Evolutionary conservation across 2,797 vertebrate species (phyloP), one percentile per base, ranked within the genome.

Genomic region (Furcifer pardalis): DNA sequence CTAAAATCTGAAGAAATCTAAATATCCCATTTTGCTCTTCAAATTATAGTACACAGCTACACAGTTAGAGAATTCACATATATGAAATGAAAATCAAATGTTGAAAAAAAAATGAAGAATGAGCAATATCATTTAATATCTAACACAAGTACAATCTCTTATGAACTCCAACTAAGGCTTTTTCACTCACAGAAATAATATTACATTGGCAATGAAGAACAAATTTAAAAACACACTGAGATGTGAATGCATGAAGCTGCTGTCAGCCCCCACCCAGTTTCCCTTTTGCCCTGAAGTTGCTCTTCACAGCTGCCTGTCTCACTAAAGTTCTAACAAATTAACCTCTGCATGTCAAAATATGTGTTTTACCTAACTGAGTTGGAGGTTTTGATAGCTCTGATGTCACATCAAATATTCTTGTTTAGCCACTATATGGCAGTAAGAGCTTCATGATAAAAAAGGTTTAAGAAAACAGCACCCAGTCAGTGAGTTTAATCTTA

Each of bases 1-100:
- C 86, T 92, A 84, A 91, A 83, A 93, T 91, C 17, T 93, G 90
- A 86, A 89, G 83, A 77, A 79, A 60, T 79, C 87, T 87, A 72
- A 79, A 0, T 2, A 19, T n/a, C 56, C 35, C 17, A 62, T 76
- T 59, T 60, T 46, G 68, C 27, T 27, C 42, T 63, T 63, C 66
- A 46, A 83, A 81, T 63, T 68, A 80, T 86, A 89, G 80, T 82
- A 90, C 2, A 89, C 65, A 82, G 71, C 86, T 81, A 88, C 79
- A 88, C 59, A 35, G 84, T 84, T 90, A 79, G 35, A 25, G 19
- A 90, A 19, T 56, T 88, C 66, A 65, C 44, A 77, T 84, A 88
- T 76, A 92, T 76, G 84, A 63, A 94, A 49, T 83, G 37, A 49
- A 89, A 89, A 84, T 21, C 71, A 93, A 73, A 88, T 82, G 23